Percentiles rank a stretch among this genome's conserved stretches.
Evolutionary conservation across 2,113 vertebrate genomes (phyloP).

Genomic region (Indicator indicator): DNA sequence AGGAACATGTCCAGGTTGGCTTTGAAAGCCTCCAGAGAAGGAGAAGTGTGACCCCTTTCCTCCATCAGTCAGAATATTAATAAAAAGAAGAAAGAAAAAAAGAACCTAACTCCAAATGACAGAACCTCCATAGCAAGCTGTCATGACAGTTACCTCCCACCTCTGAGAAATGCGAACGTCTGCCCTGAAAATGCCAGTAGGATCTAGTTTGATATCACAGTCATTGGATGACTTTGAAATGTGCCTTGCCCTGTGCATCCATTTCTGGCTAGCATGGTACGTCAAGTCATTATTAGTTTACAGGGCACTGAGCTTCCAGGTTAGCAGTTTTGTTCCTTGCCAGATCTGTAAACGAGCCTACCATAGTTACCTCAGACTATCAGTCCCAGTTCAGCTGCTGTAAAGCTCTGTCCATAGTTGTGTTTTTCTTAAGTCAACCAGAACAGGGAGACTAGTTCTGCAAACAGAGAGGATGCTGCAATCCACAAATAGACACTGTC

Average conservation of each 20-base stretch:
- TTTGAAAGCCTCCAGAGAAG: too few relatives aligned
- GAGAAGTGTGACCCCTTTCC: not conserved
- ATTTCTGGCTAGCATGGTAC: not conserved
- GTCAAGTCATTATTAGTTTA: not conserved
- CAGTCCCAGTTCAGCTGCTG: not conserved
- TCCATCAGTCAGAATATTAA: not conserved
- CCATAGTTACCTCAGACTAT: not conserved
- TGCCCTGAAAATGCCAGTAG: not conserved
- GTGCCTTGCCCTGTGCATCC: not conserved
- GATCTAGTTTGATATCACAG: not conserved
- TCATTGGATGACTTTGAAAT: not conserved
- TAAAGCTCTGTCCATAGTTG: not conserved
- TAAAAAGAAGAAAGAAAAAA: not conserved
- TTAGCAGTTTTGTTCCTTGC: not conserved
- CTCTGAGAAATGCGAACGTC: not conserved
- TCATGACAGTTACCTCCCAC: not conserved
- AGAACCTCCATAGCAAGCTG: not conserved
- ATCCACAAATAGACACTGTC: not conserved
- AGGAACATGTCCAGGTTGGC: too few relatives aligned
- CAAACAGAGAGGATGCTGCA: not conserved
- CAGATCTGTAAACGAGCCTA: not conserved
- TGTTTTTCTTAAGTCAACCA: rapidly evolving
- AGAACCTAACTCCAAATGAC: not conserved
- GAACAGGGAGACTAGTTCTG: not conserved
- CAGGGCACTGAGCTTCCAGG: not conserved